Evolutionary conservation across 2,113 vertebrate genomes (phyloP).

Genomic region (Cyanocitta stelleri): DNA sequence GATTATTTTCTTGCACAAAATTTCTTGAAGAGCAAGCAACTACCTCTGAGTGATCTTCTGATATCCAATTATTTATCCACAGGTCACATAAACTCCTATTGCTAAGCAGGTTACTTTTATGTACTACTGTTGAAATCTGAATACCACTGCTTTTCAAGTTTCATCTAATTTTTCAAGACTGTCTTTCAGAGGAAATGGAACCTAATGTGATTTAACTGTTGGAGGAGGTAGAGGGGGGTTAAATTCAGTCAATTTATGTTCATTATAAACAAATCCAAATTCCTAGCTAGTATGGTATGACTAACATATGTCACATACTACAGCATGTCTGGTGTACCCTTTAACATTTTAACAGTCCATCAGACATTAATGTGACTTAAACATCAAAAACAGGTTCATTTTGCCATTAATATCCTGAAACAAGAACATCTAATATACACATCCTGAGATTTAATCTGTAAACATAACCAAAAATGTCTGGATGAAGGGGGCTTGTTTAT

Average conservation of each 20-base stretch:
- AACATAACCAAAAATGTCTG: constrained; percentile 74
- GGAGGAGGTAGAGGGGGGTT: constrained; percentile 42
- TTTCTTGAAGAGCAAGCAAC: background rate
- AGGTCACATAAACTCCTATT: constrained; percentile 6
- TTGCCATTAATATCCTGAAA: constrained; percentile 75
- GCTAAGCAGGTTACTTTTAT: background rate
- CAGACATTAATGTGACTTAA: constrained; percentile 75
- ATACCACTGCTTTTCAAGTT: constrained; percentile 51
- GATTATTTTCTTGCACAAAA: background rate
- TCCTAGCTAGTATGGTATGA: constrained; percentile 64
- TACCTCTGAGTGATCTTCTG: background rate
- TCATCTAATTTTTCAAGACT: constrained; percentile 61
- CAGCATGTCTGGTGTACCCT: constrained; percentile 62
- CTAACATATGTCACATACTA: constrained; percentile 57
- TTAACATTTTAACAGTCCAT: constrained; percentile 75
- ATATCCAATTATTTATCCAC: background rate
- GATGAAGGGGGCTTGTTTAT: constrained; percentile 70
- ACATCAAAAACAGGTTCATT: constrained; percentile 76
- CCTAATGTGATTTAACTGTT: constrained; percentile 59
- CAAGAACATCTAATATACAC: constrained; percentile 76
- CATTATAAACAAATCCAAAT: constrained; percentile 71
- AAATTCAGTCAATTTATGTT: constrained; percentile 64
- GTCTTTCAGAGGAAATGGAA: constrained; percentile 64
- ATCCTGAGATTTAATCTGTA: constrained; percentile 80
- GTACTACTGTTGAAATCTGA: constrained; percentile 54